Evolutionary conservation across 64 coral and sea anemone species (phyloP).

Genomic region (Stylophora pistillata): DNA sequence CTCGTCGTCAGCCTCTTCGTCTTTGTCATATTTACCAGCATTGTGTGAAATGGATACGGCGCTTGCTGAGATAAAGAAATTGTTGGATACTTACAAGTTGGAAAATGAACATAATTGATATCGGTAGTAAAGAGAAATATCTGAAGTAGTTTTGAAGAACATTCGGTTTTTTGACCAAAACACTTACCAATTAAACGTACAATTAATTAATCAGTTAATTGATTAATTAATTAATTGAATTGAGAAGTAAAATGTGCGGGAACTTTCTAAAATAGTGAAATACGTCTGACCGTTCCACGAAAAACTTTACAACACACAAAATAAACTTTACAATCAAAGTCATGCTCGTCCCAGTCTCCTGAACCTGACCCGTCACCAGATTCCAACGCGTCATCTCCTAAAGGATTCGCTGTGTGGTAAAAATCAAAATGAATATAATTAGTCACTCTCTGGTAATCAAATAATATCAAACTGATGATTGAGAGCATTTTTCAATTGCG

Average conservation of each 20-base stretch:
- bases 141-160: no score
- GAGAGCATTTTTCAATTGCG: no score
- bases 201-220: no score
- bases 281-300: background rate
- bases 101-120: no score
- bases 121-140: no score
- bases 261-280: no score
- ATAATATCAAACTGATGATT: background rate
- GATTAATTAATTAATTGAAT: no score
- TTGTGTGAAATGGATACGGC: conserved; percentile 51
- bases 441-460: background rate
- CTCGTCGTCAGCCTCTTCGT: conserved; percentile 97
- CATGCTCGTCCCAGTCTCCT: conserved; percentile 65
- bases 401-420: conserved; percentile 18
- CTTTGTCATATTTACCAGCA: conserved; percentile 82
- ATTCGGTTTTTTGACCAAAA: no score
- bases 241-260: no score
- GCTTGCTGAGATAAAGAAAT: conserved; percentile 38
- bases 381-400: conserved; percentile 33
- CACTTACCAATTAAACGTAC: no score
- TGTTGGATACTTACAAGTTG: background rate
- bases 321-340: conserved; percentile 39
- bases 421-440: background rate
- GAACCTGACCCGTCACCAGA: conserved; percentile 79
- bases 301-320: background rate